These are phyloP conservation scores for Gymnocephalus cernua DNA, from an alignment of 2,113 vertebrate species.

Conservation along the genomic window DNA sequence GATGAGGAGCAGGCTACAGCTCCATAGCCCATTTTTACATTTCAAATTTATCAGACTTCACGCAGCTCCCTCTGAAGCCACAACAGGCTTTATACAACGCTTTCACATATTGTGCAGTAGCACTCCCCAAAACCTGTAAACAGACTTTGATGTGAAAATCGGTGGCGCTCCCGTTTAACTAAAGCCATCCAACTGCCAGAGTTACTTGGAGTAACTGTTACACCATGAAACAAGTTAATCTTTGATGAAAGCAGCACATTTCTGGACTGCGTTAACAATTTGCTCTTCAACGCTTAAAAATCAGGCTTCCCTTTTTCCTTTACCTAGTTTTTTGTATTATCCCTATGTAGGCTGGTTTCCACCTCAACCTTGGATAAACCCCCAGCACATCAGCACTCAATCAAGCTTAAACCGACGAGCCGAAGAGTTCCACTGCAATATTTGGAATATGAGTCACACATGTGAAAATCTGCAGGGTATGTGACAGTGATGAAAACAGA, in stretches of 20 bases:
- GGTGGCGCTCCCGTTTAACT: not conserved
- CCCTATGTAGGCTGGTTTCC: not conserved
- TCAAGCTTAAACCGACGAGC: constrained; percentile 22
- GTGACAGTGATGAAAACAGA: constrained; percentile 61
- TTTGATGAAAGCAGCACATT: constrained; percentile 1
- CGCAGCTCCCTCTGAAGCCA: not conserved
- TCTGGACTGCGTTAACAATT: constrained; percentile 6
- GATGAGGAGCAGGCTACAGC: not conserved
- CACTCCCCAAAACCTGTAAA: not conserved
- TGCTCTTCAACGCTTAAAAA: constrained; percentile 5
- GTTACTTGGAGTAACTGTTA: not conserved
- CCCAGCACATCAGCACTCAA: constrained; percentile 13
- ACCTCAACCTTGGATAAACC: constrained; percentile 11
- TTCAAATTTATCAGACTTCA: not conserved
- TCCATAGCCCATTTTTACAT: not conserved
- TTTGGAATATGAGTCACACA: constrained; percentile 45
- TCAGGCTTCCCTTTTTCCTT: not conserved
- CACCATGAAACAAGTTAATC: not conserved
- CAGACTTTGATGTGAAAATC: constrained; percentile 9
- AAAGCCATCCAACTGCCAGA: not conserved
- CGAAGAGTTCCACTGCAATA: constrained; percentile 5
- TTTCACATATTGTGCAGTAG: too few relatives aligned
- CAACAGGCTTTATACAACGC: not conserved
- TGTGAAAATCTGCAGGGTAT: constrained; percentile 13
- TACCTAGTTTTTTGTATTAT: not conserved